A percentile compares a stretch with the other conserved stretches of the same genome.
phyloP scores from a whole-genome alignment of 1,140 invertebrate species.

The Ruditapes philippinarum region DNA sequence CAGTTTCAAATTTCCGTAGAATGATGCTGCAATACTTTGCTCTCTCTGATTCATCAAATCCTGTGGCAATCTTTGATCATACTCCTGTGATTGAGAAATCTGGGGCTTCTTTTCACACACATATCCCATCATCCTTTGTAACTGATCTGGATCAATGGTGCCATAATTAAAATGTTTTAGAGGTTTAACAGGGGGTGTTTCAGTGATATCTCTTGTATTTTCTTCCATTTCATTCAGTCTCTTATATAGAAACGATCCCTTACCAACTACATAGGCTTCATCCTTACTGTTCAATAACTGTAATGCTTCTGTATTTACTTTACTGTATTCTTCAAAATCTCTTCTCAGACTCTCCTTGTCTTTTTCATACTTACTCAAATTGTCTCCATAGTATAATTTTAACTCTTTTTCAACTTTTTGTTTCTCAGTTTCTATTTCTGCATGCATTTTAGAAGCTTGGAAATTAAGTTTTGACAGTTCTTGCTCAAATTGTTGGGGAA shows the following conservation, averaged over 20 bases:
- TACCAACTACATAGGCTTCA: slow-evolving; percentile 23
- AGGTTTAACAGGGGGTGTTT: background rate
- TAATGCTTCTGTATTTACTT: background rate
- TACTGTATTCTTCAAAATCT: slow-evolving; percentile 1
- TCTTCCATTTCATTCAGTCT: slow-evolving; percentile 28
- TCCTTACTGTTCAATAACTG: slow-evolving; percentile 4
- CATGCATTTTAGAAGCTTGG: slow-evolving; percentile 15
- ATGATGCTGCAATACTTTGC: background rate
- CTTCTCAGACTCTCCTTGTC: background rate
- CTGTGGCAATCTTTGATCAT: background rate
- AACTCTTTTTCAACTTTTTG: slow-evolving; percentile 12
- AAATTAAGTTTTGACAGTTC: slow-evolving; percentile 18
- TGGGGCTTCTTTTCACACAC: background rate
- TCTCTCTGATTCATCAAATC: background rate
- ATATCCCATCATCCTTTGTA: slow-evolving; percentile 24
- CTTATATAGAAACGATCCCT: background rate
- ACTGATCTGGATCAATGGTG: background rate
- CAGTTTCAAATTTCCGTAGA: background rate
- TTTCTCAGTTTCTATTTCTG: slow-evolving; percentile 37
- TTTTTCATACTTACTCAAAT: background rate
- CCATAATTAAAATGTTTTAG: background rate
- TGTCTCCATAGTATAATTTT: background rate
- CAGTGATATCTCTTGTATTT: background rate
- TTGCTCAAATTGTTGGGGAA: background rate
- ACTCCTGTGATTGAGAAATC: background rate